phyloP scores from a whole-genome alignment of 1,140 invertebrate genomes.

The Periplaneta americana region DNA sequence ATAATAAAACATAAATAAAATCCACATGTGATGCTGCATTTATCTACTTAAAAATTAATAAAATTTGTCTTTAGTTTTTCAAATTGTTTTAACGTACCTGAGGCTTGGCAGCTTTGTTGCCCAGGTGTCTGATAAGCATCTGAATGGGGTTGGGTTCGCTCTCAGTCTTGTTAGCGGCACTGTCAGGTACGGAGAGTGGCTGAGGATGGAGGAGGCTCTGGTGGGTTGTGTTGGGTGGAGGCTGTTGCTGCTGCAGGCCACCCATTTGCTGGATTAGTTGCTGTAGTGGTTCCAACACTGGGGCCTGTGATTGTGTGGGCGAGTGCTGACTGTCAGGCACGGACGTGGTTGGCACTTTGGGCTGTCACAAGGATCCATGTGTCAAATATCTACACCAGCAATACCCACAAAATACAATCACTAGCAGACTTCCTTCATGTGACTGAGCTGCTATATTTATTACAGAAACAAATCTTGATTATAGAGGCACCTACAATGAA shows the following conservation, averaged over 20 bases:
- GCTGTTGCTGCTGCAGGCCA: slow-evolving; percentile 30
- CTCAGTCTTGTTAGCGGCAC: not conserved
- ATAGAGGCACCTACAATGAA: too few relatives aligned
- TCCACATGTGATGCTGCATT: too few relatives aligned
- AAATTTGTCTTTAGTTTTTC: too few relatives aligned
- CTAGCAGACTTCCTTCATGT: too few relatives aligned
- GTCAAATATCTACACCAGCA: too few relatives aligned
- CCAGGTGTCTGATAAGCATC: slow-evolving; percentile 44
- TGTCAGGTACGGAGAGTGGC: not conserved
- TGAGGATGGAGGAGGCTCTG: not conserved
- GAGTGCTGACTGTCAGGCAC: slow-evolving; percentile 27
- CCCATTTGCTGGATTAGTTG: slow-evolving; percentile 46
- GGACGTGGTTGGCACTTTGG: slow-evolving; percentile 22
- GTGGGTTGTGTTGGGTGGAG: not conserved
- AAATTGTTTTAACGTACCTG: not conserved
- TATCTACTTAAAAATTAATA: too few relatives aligned
- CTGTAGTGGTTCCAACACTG: slow-evolving; percentile 43
- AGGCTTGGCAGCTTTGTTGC: slow-evolving; percentile 22
- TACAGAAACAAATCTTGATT: too few relatives aligned
- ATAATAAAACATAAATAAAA: too few relatives aligned
- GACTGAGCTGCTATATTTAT: too few relatives aligned
- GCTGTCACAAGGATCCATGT: too few relatives aligned
- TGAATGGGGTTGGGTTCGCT: slow-evolving; percentile 43
- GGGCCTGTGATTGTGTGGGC: not conserved
- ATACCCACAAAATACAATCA: too few relatives aligned